Conservation (phyloP, 2,888 invertebrate species). For the Embidobia sp. region DNA sequence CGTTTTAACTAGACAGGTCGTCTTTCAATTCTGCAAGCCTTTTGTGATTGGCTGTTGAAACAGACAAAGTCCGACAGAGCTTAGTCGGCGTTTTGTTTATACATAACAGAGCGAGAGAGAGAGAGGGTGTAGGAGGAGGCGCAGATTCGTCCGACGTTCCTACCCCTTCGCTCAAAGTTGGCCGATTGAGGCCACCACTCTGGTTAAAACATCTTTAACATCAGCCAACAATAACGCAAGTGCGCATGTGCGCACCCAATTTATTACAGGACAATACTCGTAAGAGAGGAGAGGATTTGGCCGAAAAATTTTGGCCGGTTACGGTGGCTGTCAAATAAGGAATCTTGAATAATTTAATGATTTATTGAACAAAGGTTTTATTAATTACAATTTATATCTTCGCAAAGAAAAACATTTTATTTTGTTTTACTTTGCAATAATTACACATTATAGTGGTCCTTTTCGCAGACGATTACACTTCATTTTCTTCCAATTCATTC, state of each 20-base stretch:
- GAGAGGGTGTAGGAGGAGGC: not conserved
- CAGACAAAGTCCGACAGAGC: slow-evolving; percentile 17
- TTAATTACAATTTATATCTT: slow-evolving; percentile 26
- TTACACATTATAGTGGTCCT: too few relatives aligned
- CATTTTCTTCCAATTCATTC: too few relatives aligned
- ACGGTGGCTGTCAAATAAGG: slow-evolving; percentile 1
- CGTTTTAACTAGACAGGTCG: slow-evolving; percentile 27
- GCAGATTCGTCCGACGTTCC: not conserved
- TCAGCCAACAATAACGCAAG: slow-evolving; percentile 10
- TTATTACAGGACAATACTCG: slow-evolving; percentile 18
- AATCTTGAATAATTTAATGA: slow-evolving; percentile 24
- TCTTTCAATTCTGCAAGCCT: slow-evolving; percentile 9
- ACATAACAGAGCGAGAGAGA: slow-evolving; percentile 10
- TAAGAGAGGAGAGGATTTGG: slow-evolving; percentile 1
- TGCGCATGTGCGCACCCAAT: slow-evolving; percentile 12
- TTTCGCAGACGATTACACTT: too few relatives aligned
- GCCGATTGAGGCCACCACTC: slow-evolving; percentile 52
- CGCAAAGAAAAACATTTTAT: not conserved
- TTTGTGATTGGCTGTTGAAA: slow-evolving; percentile 26
- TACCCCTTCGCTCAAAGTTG: slow-evolving; percentile 25
- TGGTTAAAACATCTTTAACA: slow-evolving; percentile 44
- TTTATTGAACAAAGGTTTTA: not conserved
- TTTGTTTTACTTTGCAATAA: not conserved
- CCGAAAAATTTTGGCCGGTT: slow-evolving; percentile 13
- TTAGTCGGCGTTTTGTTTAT: slow-evolving; percentile 13